Percentiles rank a stretch among this genome's conserved stretches.
Conservation (phyloP, 2,888 invertebrate species). For the Drosophila eohydei region DNA sequence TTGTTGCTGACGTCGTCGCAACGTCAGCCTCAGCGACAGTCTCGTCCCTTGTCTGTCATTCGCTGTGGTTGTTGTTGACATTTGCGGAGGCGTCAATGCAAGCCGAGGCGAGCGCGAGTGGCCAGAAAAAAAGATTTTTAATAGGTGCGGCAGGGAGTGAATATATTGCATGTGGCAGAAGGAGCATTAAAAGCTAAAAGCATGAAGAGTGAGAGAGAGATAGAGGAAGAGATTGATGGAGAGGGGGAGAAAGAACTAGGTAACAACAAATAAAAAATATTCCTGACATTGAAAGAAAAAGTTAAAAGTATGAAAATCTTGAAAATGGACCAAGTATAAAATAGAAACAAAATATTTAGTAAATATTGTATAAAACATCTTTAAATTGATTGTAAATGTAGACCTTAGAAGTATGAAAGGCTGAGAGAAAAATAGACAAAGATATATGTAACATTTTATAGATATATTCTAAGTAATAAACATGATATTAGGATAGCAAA, state of each 20-base stretch:
- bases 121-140: neutral
- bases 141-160: neutral
- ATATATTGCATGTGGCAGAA: neutral
- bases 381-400: too few relatives aligned
- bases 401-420: too few relatives aligned
- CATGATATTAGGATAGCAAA: too few relatives aligned
- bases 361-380: too few relatives aligned
- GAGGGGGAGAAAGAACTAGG: neutral
- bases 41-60: slow-evolving; percentile 26
- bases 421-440: too few relatives aligned
- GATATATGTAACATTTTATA: too few relatives aligned
- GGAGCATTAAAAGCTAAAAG: neutral
- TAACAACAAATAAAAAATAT: too few relatives aligned
- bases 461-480: too few relatives aligned
- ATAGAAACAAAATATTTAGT: too few relatives aligned
- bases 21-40: slow-evolving; percentile 11
- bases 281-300: too few relatives aligned
- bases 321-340: too few relatives aligned
- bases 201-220: neutral
- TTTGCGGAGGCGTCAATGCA: slow-evolving; percentile 58
- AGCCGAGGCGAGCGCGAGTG: slow-evolving; percentile 1
- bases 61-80: slow-evolving; percentile 32
- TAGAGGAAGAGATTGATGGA: neutral
- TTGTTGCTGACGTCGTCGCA: slow-evolving; percentile 22
- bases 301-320: too few relatives aligned